phyloP scores from a whole-genome alignment of 1,140 invertebrate species.

The Drosophila sechellia region DNA sequence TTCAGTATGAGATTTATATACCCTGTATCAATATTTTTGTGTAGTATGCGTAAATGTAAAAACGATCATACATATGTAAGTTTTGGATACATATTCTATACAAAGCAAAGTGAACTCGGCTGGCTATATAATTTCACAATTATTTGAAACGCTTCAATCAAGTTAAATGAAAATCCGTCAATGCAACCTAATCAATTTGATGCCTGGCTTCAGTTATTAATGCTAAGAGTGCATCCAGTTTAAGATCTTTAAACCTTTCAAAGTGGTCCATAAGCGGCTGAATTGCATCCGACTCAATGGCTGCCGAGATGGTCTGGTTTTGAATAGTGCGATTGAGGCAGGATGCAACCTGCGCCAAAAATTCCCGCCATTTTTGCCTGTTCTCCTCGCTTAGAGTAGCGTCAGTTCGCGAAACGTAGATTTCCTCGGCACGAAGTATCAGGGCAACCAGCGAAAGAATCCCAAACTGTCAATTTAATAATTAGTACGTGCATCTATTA shows the following conservation, averaged over 20 bases:
- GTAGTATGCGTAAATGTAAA: constrained; percentile 42
- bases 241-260: constrained; percentile 79
- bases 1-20: constrained; percentile 47
- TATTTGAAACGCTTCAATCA: constrained; percentile 24
- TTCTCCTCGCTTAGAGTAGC: constrained; percentile 54
- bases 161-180: constrained; percentile 36
- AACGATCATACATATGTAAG: constrained; percentile 48
- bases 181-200: constrained; percentile 71
- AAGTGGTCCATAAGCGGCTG: constrained; percentile 82
- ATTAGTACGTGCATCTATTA: background rate
- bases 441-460: constrained; percentile 78
- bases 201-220: constrained; percentile 80
- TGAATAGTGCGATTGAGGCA: constrained; percentile 79
- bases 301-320: constrained; percentile 80
- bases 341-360: constrained; percentile 73
- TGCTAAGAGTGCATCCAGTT: constrained; percentile 80
- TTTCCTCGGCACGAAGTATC: constrained; percentile 72
- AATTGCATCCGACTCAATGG: constrained; percentile 83
- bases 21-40: constrained; percentile 51
- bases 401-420: constrained; percentile 64
- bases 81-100: constrained; percentile 54
- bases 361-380: constrained; percentile 71
- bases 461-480: constrained; percentile 65
- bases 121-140: constrained; percentile 43
- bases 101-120: constrained; percentile 40